A percentile compares a stretch with the other conserved stretches of the same genome.
phyloP scores from a whole-genome alignment of 2,888 invertebrate species.

The Neoascia interrupta region DNA sequence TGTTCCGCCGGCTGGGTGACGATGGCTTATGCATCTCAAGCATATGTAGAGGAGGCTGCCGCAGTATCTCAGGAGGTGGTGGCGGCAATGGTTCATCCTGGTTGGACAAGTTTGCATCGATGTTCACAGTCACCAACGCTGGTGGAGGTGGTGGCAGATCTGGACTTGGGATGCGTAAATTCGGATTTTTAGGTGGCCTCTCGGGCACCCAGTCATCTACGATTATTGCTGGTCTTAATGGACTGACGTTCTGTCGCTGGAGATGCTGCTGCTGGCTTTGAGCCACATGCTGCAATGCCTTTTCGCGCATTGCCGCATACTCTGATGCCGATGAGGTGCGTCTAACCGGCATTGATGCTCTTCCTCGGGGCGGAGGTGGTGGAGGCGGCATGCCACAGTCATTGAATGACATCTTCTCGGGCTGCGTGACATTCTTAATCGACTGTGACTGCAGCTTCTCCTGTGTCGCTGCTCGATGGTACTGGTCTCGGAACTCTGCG shows the following conservation, averaged over 20 bases:
- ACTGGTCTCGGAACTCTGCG: conserved; percentile 79
- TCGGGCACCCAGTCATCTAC: conserved; percentile 87
- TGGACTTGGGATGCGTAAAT: conserved; percentile 81
- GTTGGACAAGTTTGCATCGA: conserved; percentile 74
- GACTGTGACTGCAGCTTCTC: conserved; percentile 73
- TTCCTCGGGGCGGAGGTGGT: conserved; percentile 79
- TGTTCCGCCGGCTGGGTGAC: conserved; percentile 78
- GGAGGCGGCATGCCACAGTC: conserved; percentile 79
- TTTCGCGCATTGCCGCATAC: conserved; percentile 81
- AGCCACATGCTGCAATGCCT: conserved; percentile 76
- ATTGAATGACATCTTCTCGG: conserved; percentile 79
- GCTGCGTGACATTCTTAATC: conserved; percentile 76
- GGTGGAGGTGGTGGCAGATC: conserved; percentile 80
- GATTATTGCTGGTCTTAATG: conserved; percentile 83
- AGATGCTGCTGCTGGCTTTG: conserved; percentile 77
- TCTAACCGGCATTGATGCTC: conserved; percentile 74
- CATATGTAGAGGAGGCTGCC: conserved; percentile 58
- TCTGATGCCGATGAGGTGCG: conserved; percentile 86
- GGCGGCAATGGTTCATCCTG: conserved; percentile 79
- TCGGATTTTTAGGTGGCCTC: conserved; percentile 88
- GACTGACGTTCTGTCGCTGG: conserved; percentile 77
- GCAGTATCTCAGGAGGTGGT: conserved; percentile 79
- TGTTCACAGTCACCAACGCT: conserved; percentile 67
- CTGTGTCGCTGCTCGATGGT: conserved; percentile 72
- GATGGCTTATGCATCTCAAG: conserved; percentile 73